These are phyloP conservation scores for Sebastiscus albofasciatus DNA, from an alignment of 2,797 vertebrate species.

Conservation along the genomic window DNA sequence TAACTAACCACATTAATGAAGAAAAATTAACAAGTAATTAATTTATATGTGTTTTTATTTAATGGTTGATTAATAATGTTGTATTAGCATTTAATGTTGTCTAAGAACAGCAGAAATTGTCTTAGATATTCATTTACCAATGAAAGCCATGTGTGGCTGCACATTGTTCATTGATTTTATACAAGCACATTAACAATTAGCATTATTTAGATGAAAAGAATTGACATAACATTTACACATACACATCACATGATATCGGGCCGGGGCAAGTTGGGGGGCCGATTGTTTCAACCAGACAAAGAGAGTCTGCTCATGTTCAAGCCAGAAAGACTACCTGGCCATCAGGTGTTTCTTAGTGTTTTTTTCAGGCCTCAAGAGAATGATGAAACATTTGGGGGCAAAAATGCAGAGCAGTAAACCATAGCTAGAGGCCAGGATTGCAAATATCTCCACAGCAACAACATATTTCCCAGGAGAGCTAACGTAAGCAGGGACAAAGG, in stretches of 20 bases:
- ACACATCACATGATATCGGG: too few relatives aligned
- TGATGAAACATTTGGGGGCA: constrained; percentile 71
- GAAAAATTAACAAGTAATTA: not conserved
- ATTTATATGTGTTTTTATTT: not conserved
- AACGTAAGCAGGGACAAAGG: constrained; percentile 72
- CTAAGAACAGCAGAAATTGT: not conserved
- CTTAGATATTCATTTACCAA: not conserved
- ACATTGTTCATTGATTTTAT: not conserved
- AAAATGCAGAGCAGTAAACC: constrained; percentile 74
- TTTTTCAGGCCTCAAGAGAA: constrained; percentile 62
- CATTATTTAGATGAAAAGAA: not conserved
- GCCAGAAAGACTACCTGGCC: constrained; percentile 20
- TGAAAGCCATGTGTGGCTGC: not conserved
- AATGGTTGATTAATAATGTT: not conserved
- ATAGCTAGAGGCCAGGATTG: constrained; percentile 75
- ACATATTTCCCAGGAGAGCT: constrained; percentile 77
- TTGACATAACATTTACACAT: not conserved
- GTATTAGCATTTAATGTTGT: not conserved
- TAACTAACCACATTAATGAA: not conserved
- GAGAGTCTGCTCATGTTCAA: not conserved
- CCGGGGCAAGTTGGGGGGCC: too few relatives aligned
- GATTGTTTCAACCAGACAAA: not conserved
- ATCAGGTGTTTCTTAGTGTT: constrained; percentile 73
- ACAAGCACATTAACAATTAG: not conserved
- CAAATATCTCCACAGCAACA: constrained; percentile 76